Conservation (phyloP, 1,140 invertebrate species). For the Stratiolaelaps scimitus region DNA sequence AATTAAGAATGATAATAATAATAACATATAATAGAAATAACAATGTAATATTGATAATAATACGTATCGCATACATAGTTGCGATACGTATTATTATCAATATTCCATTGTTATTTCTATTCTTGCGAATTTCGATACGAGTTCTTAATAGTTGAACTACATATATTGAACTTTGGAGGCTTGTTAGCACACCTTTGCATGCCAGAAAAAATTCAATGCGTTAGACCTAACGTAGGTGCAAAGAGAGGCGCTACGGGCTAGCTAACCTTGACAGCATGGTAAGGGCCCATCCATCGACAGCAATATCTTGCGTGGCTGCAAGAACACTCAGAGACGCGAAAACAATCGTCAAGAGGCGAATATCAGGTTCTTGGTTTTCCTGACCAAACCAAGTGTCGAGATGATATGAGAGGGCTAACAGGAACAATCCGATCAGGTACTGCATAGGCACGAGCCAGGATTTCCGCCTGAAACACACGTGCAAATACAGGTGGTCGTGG, state of each 20-base stretch:
- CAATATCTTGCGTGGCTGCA: constrained; percentile 97
- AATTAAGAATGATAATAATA: too few species aligned
- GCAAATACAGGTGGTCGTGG: too few species aligned
- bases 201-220: constrained; percentile 13
- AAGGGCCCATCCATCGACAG: constrained; percentile 97
- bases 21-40: too few species aligned
- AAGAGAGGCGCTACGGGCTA: constrained; percentile 14
- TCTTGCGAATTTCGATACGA: too few species aligned
- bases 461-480: constrained; percentile 54
- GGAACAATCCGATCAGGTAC: constrained; percentile 55
- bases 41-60: too few species aligned
- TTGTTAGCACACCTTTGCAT: too few species aligned
- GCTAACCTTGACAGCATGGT: constrained; percentile 84
- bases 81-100: too few species aligned
- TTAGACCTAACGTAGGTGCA: not conserved
- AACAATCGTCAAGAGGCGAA: constrained; percentile 61
- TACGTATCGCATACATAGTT: too few species aligned
- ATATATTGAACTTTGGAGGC: too few species aligned
- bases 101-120: too few species aligned
- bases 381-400: constrained; percentile 62
- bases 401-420: constrained; percentile 64
- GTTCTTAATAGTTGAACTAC: too few species aligned
- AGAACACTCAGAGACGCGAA: constrained; percentile 91
- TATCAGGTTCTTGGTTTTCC: constrained; percentile 52
- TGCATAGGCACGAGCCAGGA: constrained; percentile 93